phyloP scores from a whole-genome alignment of 2,888 invertebrate species.

The Hermaeophaga mercurialis region DNA sequence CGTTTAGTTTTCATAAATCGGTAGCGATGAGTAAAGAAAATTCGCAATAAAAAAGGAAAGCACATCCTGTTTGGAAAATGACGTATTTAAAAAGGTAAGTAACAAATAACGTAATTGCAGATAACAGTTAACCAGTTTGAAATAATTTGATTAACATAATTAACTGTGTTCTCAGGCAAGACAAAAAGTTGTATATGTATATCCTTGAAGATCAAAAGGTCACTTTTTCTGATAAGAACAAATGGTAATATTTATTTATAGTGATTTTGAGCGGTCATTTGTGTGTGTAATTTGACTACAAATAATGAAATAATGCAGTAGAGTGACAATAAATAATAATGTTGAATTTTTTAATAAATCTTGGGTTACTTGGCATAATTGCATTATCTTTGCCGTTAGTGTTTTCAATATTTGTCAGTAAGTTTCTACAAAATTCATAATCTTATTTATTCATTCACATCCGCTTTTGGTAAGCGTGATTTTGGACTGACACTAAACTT shows the following conservation, averaged over 20 bases:
- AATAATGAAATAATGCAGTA: constrained; percentile 18
- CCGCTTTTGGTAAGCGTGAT: too few species aligned
- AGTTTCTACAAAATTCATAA: constrained; percentile 31
- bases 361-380: constrained; percentile 44
- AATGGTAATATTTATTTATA: constrained; percentile 35
- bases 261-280: constrained; percentile 28
- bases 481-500: too few species aligned
- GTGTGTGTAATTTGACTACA: constrained; percentile 18
- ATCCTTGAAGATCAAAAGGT: constrained; percentile 31
- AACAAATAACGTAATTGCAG: background rate
- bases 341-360: constrained; percentile 45
- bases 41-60: too few species aligned
- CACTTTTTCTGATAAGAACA: constrained; percentile 26
- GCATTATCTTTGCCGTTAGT: constrained; percentile 44
- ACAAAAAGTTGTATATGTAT: constrained; percentile 16
- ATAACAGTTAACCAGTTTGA: background rate
- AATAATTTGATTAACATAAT: constrained; percentile 8
- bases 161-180: constrained; percentile 5
- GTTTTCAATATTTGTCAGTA: constrained; percentile 46
- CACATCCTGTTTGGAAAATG: too few species aligned
- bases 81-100: too few species aligned
- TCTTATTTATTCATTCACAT: too few species aligned
- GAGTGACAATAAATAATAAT: constrained; percentile 36
- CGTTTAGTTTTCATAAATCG: too few species aligned
- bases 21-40: too few species aligned